Conservation (phyloP, 2,888 invertebrate species). For the Patella depressa region DNA sequence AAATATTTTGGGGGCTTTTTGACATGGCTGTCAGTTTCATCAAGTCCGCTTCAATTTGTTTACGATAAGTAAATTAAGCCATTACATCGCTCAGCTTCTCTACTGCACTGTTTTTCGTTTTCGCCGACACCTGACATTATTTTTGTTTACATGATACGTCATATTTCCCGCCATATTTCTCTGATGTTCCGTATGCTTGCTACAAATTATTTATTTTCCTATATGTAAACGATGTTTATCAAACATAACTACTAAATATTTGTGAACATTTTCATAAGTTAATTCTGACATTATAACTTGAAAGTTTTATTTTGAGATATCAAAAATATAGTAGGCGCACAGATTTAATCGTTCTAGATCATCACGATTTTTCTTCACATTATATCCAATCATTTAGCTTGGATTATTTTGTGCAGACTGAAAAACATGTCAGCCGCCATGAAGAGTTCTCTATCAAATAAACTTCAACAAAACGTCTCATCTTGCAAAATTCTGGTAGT, state of each 20-base stretch:
- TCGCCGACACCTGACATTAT: neutral
- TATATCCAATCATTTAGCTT: neutral
- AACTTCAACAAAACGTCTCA: slow-evolving; percentile 56
- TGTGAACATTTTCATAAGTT: too few species aligned
- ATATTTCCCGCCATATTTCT: neutral
- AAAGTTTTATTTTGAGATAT: too few species aligned
- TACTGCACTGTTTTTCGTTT: neutral
- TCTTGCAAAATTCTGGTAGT: slow-evolving; percentile 71
- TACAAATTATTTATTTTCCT: too few species aligned
- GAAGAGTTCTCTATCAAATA: slow-evolving; percentile 55
- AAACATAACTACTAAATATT: too few species aligned
- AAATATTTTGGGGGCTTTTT: too few species aligned
- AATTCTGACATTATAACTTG: too few species aligned
- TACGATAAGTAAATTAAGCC: neutral
- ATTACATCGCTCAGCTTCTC: neutral
- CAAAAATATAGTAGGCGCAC: too few species aligned
- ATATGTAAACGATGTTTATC: too few species aligned
- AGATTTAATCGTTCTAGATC: neutral
- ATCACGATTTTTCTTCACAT: neutral
- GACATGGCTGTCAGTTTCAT: too few species aligned
- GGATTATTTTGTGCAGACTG: neutral
- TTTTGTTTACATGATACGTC: slow-evolving; percentile 2
- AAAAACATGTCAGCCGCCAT: slow-evolving; percentile 66
- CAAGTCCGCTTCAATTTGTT: too few species aligned
- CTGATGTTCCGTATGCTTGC: too few species aligned